A percentile compares a stretch with the other conserved stretches of the same genome.
phyloP scores from a whole-genome alignment of 2,113 vertebrate species.

The Bungarus multicinctus region DNA sequence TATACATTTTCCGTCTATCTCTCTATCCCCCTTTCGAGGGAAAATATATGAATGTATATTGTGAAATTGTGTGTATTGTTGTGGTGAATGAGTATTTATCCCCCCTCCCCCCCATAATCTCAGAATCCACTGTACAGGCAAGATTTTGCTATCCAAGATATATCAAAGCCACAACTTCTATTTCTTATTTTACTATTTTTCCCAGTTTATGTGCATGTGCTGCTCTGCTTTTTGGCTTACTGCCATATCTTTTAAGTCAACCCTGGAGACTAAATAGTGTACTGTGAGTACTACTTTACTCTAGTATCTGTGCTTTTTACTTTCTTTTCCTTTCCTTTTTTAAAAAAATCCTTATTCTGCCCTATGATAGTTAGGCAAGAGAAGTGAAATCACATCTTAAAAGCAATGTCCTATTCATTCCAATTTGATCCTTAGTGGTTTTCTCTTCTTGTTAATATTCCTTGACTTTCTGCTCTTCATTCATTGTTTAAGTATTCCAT shows the following conservation, averaged over 20 bases:
- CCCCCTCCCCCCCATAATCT: slow-evolving; percentile 15
- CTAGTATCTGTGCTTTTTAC: slow-evolving; percentile 71
- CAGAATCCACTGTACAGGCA: slow-evolving; percentile 48
- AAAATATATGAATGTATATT: background rate
- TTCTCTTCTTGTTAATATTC: slow-evolving; percentile 58
- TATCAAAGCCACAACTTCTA: slow-evolving; percentile 45
- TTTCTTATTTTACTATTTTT: slow-evolving; percentile 38
- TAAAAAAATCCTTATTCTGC: slow-evolving; percentile 57
- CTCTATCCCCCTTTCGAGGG: slow-evolving; percentile 25
- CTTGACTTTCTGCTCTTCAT: slow-evolving; percentile 8
- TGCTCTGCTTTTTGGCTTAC: slow-evolving; percentile 61
- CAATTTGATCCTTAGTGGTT: slow-evolving; percentile 38
- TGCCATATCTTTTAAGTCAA: slow-evolving; percentile 82
- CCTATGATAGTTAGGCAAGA: slow-evolving; percentile 68
- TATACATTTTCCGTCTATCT: slow-evolving; percentile 57
- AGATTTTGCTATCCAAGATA: slow-evolving; percentile 49
- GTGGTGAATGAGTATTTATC: background rate
- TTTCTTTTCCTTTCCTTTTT: background rate
- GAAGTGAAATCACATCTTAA: slow-evolving; percentile 61
- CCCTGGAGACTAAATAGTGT: slow-evolving; percentile 79
- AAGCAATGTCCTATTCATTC: slow-evolving; percentile 55
- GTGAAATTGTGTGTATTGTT: background rate
- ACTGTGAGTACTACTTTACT: slow-evolving; percentile 57
- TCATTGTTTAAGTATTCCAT: slow-evolving; percentile 61
- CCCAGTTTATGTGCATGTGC: slow-evolving; percentile 50